Evolutionary conservation across 2,797 vertebrate genomes (phyloP).

Genomic region (Smutsia gigantea): DNA sequence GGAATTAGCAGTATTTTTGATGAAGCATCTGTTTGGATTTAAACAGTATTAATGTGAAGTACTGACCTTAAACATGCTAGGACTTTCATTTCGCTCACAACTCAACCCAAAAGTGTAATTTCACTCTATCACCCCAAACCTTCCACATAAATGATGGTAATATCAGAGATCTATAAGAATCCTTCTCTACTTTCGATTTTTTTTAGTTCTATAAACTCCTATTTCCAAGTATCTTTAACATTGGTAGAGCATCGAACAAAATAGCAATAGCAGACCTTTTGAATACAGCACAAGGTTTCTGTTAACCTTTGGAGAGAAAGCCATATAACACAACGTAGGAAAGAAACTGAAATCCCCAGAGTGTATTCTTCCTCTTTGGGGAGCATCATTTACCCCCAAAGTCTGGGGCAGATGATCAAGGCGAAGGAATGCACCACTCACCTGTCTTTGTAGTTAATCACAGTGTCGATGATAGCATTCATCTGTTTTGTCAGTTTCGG

Average conservation of each 20-base stretch:
- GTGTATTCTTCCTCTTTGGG: too few species aligned
- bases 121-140: background rate
- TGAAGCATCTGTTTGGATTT: background rate
- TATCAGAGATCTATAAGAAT: background rate
- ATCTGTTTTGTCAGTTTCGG: slow-evolving; percentile 98
- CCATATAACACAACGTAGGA: background rate
- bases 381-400: accelerated
- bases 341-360: background rate
- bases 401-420: background rate
- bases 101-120: background rate
- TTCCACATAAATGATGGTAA: background rate
- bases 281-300: background rate
- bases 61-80: background rate
- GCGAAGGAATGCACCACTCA: slow-evolving; percentile 69
- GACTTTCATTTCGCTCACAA: background rate
- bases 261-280: background rate
- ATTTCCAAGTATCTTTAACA: background rate
- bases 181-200: background rate
- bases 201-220: background rate
- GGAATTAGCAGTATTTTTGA: background rate
- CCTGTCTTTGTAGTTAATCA: slow-evolving; percentile 99
- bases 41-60: background rate
- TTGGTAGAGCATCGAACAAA: background rate
- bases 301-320: background rate
- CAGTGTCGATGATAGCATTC: slow-evolving; percentile 97